phyloP scores from a whole-genome alignment of 2,113 vertebrate genomes.

The Rhinolophus ferrumequinum region DNA sequence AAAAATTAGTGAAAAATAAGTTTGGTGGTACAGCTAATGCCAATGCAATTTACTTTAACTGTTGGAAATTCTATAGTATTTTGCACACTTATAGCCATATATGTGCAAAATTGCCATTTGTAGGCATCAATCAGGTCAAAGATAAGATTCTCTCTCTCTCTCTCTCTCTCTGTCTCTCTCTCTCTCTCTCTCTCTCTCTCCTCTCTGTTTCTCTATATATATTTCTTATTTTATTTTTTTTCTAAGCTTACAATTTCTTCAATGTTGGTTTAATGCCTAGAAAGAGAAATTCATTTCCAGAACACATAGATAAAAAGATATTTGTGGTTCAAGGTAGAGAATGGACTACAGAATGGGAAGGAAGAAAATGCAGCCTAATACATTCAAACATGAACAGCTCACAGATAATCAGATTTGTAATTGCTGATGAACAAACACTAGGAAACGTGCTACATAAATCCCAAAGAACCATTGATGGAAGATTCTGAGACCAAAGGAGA shows the following conservation, averaged over 20 bases:
- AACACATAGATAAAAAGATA: background rate
- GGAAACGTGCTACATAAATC: background rate
- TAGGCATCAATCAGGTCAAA: background rate
- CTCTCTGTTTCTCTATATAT: too few species aligned
- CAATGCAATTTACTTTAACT: constrained; percentile 35
- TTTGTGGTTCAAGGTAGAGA: background rate
- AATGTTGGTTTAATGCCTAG: constrained; percentile 17
- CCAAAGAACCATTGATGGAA: background rate
- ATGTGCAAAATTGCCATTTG: background rate
- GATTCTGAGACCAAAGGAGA: background rate
- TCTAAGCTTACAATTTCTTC: background rate
- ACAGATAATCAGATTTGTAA: background rate
- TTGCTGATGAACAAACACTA: background rate
- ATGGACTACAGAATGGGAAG: constrained; percentile 20
- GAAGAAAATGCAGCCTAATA: background rate
- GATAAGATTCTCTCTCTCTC: background rate
- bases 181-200: too few species aligned
- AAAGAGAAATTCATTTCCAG: background rate
- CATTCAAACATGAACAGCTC: background rate
- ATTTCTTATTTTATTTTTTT: background rate
- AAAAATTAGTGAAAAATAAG: constrained; percentile 60
- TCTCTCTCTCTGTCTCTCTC: background rate
- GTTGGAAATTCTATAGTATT: constrained; percentile 10
- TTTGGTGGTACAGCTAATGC: background rate
- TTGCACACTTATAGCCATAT: background rate